Base-by-base conservation (phyloP, 1,140 invertebrate genomes). In the Drosophila sp. region DNA sequence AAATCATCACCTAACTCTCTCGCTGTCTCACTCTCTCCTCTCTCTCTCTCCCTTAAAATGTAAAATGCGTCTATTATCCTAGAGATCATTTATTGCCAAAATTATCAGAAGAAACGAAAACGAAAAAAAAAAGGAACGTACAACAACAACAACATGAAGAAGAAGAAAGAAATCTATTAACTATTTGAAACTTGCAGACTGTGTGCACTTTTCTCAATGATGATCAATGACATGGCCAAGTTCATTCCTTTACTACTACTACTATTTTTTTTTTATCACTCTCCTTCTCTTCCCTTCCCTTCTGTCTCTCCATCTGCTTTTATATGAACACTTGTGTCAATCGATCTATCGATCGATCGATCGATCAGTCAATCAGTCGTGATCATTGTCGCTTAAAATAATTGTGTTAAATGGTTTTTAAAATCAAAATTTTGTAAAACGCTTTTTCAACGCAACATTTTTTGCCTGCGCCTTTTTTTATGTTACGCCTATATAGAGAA, bases 361-460 rank as follows among this genome's bases (percentile, higher is more conserved):
- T 44, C 25, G 11, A 8, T 55, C 50, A 33, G n/a, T 57, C 55
- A 55, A 33, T 35, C 54, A 17, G 40, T 32, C 57, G 61, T 58
- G 17, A 41, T 61, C 61, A 68, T 66, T 29, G 67, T 71, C 69
- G 64, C 76, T 75, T 60, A 54, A 17, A 17, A 40, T 32, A 57
- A 68, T 69, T 85, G 75, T 73, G 69, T 66, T 76, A 82, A 17
- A 76, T 67, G 58, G 64, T 87, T 85, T 87, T 72, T 50, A 50
- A 83, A 76, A 76, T 87, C 71, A 25, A 82, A 76, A 76, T 87
- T 87, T 86, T 87, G 70, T 79, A 70, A 79, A 77, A 80, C 63
- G 35, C 74, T 65, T 80, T 17, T 70, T 74, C 76, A 47, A 76
- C 64, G 76, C 55, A 60, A 66, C 25, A 64, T 27, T 66, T 87